Conservation (phyloP, 2,888 invertebrate genomes). For the Nymphalis urticae region DNA sequence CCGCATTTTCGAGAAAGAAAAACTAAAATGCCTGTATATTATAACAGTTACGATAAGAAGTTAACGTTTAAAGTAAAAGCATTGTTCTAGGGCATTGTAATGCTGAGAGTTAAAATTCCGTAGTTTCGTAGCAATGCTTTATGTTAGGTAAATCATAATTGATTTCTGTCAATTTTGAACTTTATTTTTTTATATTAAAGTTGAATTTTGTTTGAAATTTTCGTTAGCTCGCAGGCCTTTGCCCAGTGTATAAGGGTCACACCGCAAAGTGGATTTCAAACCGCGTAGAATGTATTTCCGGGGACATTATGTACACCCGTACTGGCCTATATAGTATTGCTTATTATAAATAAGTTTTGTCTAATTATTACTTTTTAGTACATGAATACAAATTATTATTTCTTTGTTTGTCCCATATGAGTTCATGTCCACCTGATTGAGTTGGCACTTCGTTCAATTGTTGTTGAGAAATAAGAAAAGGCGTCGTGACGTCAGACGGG, state of each 20-base stretch:
- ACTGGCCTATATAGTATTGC: neutral
- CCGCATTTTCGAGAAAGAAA: slow-evolving; percentile 15
- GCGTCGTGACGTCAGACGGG: no score
- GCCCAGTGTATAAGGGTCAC: slow-evolving; percentile 46
- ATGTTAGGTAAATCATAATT: slow-evolving; percentile 13
- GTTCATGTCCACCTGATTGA: no score
- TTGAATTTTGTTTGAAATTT: slow-evolving; percentile 29
- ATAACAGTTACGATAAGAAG: slow-evolving; percentile 27
- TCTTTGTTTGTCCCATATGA: no score
- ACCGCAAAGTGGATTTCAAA: slow-evolving; percentile 64
- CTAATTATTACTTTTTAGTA: neutral
- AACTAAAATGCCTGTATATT: slow-evolving; percentile 14
- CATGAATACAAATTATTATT: neutral
- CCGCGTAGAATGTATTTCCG: slow-evolving; percentile 62
- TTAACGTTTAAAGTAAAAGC: slow-evolving; percentile 29
- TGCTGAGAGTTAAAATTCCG: slow-evolving; percentile 34
- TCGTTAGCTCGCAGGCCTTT: slow-evolving; percentile 43
- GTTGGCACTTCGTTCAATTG: no score
- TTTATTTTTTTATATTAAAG: slow-evolving; percentile 23
- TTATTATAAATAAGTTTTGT: neutral
- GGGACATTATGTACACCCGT: slow-evolving; percentile 27
- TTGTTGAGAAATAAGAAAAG: no score
- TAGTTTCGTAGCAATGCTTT: slow-evolving; percentile 29
- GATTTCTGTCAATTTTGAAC: slow-evolving; percentile 21
- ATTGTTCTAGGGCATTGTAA: slow-evolving; percentile 31